Conservation (phyloP, 2,797 vertebrate genomes). For the Ctenopoma kingsleyae region DNA sequence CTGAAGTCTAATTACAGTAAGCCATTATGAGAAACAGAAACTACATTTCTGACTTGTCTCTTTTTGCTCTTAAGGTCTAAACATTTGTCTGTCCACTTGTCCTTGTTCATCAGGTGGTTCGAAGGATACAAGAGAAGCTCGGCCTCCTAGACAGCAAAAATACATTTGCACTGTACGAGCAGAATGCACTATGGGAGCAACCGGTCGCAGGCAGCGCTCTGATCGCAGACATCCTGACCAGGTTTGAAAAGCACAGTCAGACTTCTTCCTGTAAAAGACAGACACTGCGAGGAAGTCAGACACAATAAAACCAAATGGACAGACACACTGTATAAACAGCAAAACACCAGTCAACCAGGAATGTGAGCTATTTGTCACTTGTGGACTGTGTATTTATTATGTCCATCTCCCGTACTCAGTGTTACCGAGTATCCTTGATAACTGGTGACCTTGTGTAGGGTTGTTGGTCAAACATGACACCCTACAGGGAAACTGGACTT, state of each 20-base stretch:
- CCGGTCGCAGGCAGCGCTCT: constrained; percentile 87
- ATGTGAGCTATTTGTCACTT: constrained; percentile 48
- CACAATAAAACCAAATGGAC: constrained; percentile 39
- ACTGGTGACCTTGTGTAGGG: constrained; percentile 58
- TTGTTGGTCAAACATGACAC: constrained; percentile 57
- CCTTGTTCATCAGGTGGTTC: constrained; percentile 87
- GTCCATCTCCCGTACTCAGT: constrained; percentile 33
- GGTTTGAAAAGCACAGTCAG: constrained; percentile 89
- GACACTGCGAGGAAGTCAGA: constrained; percentile 34
- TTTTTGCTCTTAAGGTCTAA: constrained; percentile 1
- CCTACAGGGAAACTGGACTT: constrained; percentile 55
- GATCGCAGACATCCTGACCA: constrained; percentile 94
- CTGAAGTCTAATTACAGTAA: constrained; percentile 5
- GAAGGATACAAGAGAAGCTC: constrained; percentile 89
- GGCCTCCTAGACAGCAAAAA: constrained; percentile 92
- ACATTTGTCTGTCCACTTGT: neutral
- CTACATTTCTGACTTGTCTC: constrained; percentile 1
- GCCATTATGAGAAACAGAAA: neutral
- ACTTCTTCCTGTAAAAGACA: constrained; percentile 36
- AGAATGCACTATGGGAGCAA: constrained; percentile 89
- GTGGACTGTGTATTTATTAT: constrained; percentile 52
- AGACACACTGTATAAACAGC: constrained; percentile 39
- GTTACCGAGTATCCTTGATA: constrained; percentile 55
- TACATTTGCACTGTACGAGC: constrained; percentile 92
- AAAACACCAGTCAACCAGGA: constrained; percentile 34